These are phyloP conservation scores for Canis aureus DNA, from an alignment of 2,113 vertebrate genomes.

Conservation along the genomic window DNA sequence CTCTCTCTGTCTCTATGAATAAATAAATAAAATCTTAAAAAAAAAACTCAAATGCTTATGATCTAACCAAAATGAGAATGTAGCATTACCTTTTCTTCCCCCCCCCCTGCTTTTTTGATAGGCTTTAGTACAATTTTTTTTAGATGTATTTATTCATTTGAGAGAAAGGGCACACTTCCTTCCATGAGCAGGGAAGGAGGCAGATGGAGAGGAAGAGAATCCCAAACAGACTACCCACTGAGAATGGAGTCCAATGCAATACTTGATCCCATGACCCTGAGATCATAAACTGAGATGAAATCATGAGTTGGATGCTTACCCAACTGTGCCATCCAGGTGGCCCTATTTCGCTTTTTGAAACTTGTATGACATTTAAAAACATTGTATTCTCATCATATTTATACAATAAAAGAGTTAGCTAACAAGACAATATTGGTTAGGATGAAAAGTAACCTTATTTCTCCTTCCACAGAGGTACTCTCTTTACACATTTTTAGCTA, in stretches of 20 bases:
- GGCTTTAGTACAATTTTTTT: background rate
- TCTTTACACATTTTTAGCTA: background rate
- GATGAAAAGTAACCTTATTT: background rate
- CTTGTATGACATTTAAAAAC: background rate
- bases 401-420: background rate
- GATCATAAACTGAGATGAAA: background rate
- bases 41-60: background rate
- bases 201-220: background rate
- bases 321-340: background rate
- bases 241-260: background rate
- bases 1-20: no score
- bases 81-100: background rate
- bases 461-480: background rate
- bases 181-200: background rate
- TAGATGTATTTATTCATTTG: background rate
- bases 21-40: no score
- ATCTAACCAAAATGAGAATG: background rate
- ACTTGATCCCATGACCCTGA: background rate
- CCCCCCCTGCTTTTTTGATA: background rate
- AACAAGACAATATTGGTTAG: background rate
- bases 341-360: constrained; percentile 5
- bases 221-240: background rate
- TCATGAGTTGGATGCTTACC: background rate
- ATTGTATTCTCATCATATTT: background rate
- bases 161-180: background rate